Percentiles rank a stretch among this genome's conserved stretches.
These are phyloP conservation scores for Paraplagusia blochii DNA, from an alignment of 2,113 vertebrate species.

Conservation along the genomic window DNA sequence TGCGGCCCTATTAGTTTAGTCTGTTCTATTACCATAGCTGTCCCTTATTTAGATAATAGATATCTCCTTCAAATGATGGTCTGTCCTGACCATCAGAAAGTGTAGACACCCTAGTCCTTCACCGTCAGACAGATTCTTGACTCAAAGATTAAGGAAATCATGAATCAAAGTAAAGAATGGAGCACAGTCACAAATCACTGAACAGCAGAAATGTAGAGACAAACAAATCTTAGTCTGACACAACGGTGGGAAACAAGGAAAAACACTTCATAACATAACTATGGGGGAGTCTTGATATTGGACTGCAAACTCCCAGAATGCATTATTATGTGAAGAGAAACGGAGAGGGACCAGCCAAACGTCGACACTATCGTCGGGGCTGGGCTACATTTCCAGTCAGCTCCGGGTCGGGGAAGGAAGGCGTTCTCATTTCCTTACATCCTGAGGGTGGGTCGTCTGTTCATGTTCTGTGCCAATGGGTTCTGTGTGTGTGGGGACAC, in stretches of 20 bases:
- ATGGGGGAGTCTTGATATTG: conserved; percentile 44
- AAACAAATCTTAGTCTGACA: conserved; percentile 21
- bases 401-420: conserved; percentile 58
- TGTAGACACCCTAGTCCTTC: neutral
- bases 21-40: too few species aligned
- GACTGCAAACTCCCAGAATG: conserved; percentile 45
- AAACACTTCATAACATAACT: conserved; percentile 12
- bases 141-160: conserved; percentile 11
- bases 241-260: conserved; percentile 16
- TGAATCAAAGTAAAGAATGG: conserved; percentile 34
- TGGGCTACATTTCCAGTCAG: conserved; percentile 24
- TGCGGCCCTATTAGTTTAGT: too few species aligned
- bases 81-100: too few species aligned
- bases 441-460: conserved; percentile 55
- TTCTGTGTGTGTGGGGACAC: neutral
- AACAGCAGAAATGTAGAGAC: conserved; percentile 2
- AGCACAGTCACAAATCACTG: conserved; percentile 28
- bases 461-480: conserved; percentile 4
- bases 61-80: too few species aligned
- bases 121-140: conserved; percentile 35
- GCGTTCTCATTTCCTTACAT: conserved; percentile 64
- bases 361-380: conserved; percentile 28
- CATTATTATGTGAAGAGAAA: conserved; percentile 9
- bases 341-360: conserved; percentile 35
- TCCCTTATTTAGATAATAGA: too few species aligned